Evolutionary conservation across 2,797 vertebrate genomes (phyloP), one percentile per base, ranked within the genome.

Genomic region (Tenualosa ilisha): DNA sequence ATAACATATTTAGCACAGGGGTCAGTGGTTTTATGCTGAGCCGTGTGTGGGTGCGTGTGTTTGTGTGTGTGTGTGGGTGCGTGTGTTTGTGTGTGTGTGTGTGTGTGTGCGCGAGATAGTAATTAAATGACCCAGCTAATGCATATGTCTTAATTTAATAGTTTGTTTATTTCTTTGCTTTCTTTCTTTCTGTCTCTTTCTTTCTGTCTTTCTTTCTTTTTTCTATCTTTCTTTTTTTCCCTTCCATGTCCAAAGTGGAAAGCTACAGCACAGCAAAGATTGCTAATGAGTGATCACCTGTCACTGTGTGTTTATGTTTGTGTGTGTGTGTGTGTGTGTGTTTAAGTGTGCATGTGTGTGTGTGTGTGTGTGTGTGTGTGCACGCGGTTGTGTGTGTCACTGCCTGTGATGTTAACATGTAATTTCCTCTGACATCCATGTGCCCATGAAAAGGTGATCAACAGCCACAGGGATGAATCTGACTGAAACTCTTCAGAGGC

Each of bases 401-500:
- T 63, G 22, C 24, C 1, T 65, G 63, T 31, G n/a, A 72, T 72
- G 68, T 72, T 40, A 72, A 72, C 68, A 72, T 40, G 68, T 72
- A 31, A 72, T 72, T 40, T 72, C 68, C 68, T 72, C 13, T 72
- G 68, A 85, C 85, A 53, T 88, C 81, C 81, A 87, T 9, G 2
- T 26, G 3, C 20, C 46, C 37, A 20, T 17, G 40, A 79, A 88
- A 88, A 89, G 91, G 83, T 89, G 83, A 88, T 75, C 83, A 87
- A 85, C 37, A 79, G 37, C 72, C 17, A 22, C 1, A 79, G 37
- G 91, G 49, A 86, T 85, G 8, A 24, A 82, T 86, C 88, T 90
- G 7, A 82, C 81, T 6, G 90, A 91, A 91, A 94, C 92, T 93
- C 92, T 92, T 94, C 91, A 88, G 63, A 93, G 93, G 90, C 75